Conservation (phyloP, 2,113 vertebrate species). For the Athene noctua region DNA sequence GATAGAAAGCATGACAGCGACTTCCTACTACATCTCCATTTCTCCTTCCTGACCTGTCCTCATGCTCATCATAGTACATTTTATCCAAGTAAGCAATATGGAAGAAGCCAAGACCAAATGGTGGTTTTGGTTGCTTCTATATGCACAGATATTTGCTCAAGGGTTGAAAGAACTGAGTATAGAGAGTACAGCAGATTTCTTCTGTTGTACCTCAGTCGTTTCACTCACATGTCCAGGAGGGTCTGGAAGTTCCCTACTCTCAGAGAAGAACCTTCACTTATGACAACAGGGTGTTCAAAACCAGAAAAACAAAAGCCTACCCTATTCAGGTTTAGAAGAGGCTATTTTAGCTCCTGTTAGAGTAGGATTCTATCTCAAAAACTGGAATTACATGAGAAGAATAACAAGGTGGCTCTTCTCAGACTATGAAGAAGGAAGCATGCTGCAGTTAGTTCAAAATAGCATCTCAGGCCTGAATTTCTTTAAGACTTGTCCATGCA, state of each 20-base stretch:
- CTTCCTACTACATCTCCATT: not conserved
- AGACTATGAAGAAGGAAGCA: not conserved
- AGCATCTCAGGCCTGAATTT: not conserved
- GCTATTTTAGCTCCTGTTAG: not conserved
- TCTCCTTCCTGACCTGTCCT: not conserved
- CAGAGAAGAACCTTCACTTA: not conserved
- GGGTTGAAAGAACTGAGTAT: not conserved
- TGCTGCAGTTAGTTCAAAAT: not conserved
- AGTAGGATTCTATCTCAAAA: not conserved
- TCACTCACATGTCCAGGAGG: not conserved
- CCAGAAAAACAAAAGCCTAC: not conserved
- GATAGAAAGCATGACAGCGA: not conserved
- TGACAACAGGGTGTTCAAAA: not conserved
- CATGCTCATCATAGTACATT: not conserved
- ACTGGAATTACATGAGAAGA: not conserved
- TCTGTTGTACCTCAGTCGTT: not conserved
- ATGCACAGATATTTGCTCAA: not conserved
- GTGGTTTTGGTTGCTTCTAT: not conserved
- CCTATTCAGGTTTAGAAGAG: not conserved
- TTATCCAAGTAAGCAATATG: not conserved
- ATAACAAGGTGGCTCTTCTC: not conserved
- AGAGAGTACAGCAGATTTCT: not conserved
- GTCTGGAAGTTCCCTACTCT: not conserved
- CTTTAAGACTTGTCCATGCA: not conserved
- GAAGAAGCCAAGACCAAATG: not conserved